Evolutionary conservation across 92 coral and sea anemone species (phyloP).

Genomic region (Pocillopora meandrina): DNA sequence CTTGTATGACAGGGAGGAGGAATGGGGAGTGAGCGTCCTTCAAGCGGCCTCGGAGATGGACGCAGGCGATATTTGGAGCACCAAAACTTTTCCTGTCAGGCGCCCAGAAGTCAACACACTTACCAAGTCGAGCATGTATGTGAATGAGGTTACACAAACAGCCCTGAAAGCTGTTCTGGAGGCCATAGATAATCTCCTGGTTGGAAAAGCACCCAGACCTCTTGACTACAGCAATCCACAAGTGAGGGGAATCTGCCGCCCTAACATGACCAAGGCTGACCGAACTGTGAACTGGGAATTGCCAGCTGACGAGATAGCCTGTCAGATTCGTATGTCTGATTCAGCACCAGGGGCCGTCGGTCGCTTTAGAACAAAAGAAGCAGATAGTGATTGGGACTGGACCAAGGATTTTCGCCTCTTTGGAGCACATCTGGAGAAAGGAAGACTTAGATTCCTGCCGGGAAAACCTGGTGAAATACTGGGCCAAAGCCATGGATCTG

Average conservation of each 20-base stretch:
- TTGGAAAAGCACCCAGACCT: constrained; percentile 50
- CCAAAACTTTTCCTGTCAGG: constrained; percentile 51
- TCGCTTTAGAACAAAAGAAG: constrained; percentile 25
- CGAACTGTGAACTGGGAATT: constrained; percentile 70
- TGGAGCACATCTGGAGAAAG: constrained; percentile 77
- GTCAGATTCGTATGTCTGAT: constrained; percentile 82
- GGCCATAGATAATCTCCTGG: constrained; percentile 53
- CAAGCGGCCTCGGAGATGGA: constrained; percentile 81
- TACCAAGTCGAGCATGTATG: constrained; percentile 79
- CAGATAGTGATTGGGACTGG: constrained; percentile 35
- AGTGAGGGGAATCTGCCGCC: constrained; percentile 59
- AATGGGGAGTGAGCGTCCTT: constrained; percentile 81
- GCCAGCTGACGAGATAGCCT: constrained; percentile 76
- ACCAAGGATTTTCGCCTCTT: constrained; percentile 64
- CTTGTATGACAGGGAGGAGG: constrained; percentile 47
- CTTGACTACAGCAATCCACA: constrained; percentile 59
- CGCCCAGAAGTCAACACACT: constrained; percentile 75
- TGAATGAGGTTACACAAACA: constrained; percentile 72
- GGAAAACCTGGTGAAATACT: constrained; percentile 71
- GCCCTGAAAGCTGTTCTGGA: constrained; percentile 63
- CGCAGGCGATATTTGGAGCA: constrained; percentile 82
- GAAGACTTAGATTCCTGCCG: constrained; percentile 17
- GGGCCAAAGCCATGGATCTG: constrained; percentile 66
- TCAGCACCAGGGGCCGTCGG: constrained; percentile 78
- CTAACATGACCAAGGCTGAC: constrained; percentile 67